Percentiles rank a stretch among this genome's conserved stretches.
phyloP scores from a whole-genome alignment of 2,888 invertebrate genomes.

The Lacanobia oleracea region DNA sequence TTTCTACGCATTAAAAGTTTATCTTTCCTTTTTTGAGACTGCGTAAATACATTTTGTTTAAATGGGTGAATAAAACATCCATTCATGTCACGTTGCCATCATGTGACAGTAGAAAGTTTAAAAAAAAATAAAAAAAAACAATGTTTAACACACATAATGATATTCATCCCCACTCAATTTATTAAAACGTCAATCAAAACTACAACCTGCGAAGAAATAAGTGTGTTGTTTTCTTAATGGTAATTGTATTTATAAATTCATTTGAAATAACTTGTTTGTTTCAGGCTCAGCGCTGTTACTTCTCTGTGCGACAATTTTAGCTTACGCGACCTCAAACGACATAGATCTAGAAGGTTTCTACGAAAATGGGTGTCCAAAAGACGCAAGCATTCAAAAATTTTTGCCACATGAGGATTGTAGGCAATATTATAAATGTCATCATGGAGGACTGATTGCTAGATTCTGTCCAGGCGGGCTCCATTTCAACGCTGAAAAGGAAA shows the following conservation, averaged over 20 bases:
- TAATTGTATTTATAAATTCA: not conserved
- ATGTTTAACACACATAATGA: not conserved
- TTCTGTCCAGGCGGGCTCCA: constrained; percentile 21
- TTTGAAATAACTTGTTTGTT: constrained; percentile 36
- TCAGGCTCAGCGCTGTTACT: constrained; percentile 49
- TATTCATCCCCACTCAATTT: not conserved
- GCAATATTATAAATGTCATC: constrained; percentile 67
- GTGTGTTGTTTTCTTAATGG: constrained; percentile 21
- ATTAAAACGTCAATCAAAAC: not conserved
- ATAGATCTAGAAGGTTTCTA: not conserved
- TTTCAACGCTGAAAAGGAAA: constrained; percentile 44
- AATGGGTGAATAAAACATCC: not conserved
- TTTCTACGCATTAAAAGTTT: not conserved
- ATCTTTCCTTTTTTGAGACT: too few relatives aligned
- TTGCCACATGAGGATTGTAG: constrained; percentile 68
- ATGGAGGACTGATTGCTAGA: constrained; percentile 47
- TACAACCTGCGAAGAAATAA: constrained; percentile 18
- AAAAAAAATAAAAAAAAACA: not conserved
- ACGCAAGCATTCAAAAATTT: constrained; percentile 14
- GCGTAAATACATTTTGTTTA: too few relatives aligned
- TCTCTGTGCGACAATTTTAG: constrained; percentile 30
- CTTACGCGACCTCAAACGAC: not conserved
- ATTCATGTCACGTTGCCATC: too few relatives aligned
- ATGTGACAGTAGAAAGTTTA: too few relatives aligned
- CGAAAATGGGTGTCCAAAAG: constrained; percentile 52